These are phyloP conservation scores for Campylomormyrus numenius DNA, from an alignment of 2,113 vertebrate species.

Conservation along the genomic window DNA sequence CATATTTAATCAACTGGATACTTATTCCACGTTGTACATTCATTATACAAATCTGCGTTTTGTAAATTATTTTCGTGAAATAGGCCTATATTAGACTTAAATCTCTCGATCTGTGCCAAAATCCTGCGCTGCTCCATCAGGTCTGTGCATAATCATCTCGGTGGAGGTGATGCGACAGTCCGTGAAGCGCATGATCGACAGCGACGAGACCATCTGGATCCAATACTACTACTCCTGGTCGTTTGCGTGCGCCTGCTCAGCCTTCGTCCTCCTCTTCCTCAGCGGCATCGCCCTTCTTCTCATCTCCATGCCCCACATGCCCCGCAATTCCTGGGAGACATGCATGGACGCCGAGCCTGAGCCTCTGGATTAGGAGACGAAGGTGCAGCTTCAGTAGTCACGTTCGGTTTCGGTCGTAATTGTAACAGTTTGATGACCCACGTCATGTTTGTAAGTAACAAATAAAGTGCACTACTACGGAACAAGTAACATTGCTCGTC, in stretches of 20 bases:
- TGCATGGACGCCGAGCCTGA: constrained; percentile 93
- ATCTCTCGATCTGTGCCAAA: background rate
- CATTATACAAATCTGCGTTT: background rate
- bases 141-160: constrained; percentile 85
- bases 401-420: background rate
- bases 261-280: constrained; percentile 82
- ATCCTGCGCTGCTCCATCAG: constrained; percentile 50
- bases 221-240: constrained; percentile 85
- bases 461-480: background rate
- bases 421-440: background rate
- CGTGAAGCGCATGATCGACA: constrained; percentile 90
- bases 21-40: background rate
- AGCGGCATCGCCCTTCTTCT: constrained; percentile 76
- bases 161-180: constrained; percentile 95
- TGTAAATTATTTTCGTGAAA: background rate
- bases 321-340: constrained; percentile 91
- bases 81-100: background rate
- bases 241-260: constrained; percentile 80
- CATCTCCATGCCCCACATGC: constrained; percentile 90
- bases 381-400: background rate
- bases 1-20: background rate
- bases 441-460: background rate
- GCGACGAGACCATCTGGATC: constrained; percentile 83
- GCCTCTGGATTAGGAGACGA: constrained; percentile 49
- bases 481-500: background rate